Percentiles rank a stretch among this genome's conserved stretches.
Conservation (phyloP, 2,113 vertebrate genomes). For the Cynoglossus semilaevis region DNA sequence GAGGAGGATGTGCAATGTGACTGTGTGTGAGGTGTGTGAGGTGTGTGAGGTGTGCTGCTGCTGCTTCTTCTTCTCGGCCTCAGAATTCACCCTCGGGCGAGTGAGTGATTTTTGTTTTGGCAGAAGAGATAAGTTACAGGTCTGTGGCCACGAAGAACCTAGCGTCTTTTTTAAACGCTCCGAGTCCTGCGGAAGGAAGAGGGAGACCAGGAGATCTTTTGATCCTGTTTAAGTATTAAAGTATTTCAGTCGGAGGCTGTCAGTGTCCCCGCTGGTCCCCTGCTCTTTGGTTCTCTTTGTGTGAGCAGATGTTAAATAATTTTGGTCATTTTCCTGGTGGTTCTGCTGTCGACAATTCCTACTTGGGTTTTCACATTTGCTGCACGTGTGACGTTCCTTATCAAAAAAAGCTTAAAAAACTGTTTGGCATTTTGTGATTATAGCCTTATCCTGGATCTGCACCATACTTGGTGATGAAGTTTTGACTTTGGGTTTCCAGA, state of each 20-base stretch:
- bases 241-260: constrained; percentile 9
- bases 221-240: constrained; percentile 38
- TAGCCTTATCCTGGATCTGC: too few species aligned
- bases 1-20: constrained; percentile 24
- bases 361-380: too few species aligned
- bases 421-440: too few species aligned
- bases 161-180: constrained; percentile 38
- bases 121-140: constrained; percentile 45
- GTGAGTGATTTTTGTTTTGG: constrained; percentile 46
- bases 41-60: constrained; percentile 28
- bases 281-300: neutral
- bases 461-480: too few species aligned
- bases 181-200: neutral
- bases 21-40: constrained; percentile 19
- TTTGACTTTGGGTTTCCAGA: too few species aligned
- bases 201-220: neutral
- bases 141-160: constrained; percentile 17
- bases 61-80: constrained; percentile 46
- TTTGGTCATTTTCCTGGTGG: neutral
- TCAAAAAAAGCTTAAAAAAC: too few species aligned
- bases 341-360: too few species aligned
- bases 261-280: neutral
- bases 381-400: too few species aligned
- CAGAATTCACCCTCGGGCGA: constrained; percentile 45
- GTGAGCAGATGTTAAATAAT: neutral